Percentiles rank a stretch among this genome's conserved stretches.
These are phyloP conservation scores for Beroe forskalii DNA, from an alignment of 37 sponge, comb jelly and placozoan species.

Conservation along the genomic window DNA sequence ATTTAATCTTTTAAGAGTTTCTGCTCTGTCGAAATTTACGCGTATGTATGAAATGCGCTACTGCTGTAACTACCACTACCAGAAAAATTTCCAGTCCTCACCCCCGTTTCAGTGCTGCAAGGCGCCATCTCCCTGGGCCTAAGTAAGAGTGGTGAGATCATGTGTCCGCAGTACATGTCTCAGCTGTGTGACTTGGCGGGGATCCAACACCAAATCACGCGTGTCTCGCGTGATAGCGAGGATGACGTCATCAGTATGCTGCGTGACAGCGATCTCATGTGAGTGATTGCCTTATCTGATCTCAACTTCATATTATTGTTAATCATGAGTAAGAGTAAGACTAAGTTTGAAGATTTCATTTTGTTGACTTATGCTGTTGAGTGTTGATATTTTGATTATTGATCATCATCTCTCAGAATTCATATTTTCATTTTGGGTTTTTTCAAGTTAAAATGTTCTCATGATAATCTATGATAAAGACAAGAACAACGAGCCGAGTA, in stretches of 20 bases:
- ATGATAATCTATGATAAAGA: constrained; percentile 62
- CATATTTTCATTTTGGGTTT: background rate
- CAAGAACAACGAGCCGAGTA: constrained; percentile 48
- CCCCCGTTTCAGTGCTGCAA: constrained; percentile 13
- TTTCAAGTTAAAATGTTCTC: background rate
- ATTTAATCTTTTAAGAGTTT: too few species aligned
- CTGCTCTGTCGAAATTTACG: too few species aligned
- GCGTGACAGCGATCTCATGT: constrained; percentile 6
- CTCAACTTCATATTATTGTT: too few species aligned
- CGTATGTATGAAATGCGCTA: too few species aligned
- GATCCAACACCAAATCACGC: background rate
- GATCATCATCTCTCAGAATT: background rate
- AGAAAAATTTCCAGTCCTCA: too few species aligned
- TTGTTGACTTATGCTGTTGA: too few species aligned
- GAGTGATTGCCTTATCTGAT: background rate
- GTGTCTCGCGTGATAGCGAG: background rate
- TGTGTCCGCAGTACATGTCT: constrained; percentile 28
- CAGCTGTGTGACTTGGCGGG: constrained; percentile 17
- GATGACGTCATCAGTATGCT: background rate
- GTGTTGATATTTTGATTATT: background rate
- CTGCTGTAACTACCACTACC: too few species aligned
- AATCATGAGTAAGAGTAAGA: too few species aligned
- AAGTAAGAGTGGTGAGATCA: constrained; percentile 13
- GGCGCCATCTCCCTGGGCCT: background rate
- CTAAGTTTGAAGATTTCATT: too few species aligned